Evolutionary conservation across 2,797 vertebrate species (phyloP).

Genomic region (Thamnophis elegans): DNA sequence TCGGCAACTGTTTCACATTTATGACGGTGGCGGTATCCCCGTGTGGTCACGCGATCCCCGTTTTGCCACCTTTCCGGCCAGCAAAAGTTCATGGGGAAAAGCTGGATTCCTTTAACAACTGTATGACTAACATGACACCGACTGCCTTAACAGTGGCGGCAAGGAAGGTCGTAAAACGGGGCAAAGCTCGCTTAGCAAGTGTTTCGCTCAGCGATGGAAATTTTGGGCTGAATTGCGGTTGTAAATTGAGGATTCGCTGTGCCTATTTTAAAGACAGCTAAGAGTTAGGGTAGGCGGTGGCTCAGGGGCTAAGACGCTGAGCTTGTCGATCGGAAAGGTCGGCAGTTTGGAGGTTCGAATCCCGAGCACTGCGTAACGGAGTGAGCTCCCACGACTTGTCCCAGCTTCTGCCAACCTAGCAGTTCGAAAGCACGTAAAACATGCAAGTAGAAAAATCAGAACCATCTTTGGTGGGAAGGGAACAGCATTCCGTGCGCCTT

Average conservation of each 20-base stretch:
- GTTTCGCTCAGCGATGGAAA: rapidly evolving
- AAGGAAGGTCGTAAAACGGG: not conserved
- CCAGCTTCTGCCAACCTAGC: no score
- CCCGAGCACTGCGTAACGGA: no score
- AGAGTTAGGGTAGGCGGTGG: not conserved
- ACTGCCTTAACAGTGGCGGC: not conserved
- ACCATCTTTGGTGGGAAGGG: no score
- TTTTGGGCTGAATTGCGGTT: not conserved
- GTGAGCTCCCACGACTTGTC: no score
- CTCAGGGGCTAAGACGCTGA: no score
- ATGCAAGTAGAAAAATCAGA: no score
- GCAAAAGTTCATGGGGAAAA: no score
- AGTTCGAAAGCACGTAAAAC: no score
- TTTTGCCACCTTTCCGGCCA: not conserved
- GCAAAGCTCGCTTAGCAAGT: rapidly evolving
- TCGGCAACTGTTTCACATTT: not conserved
- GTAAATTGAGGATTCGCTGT: not conserved
- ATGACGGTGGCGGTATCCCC: not conserved
- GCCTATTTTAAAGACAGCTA: not conserved
- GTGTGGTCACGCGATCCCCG: not conserved
- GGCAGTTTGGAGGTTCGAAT: no score
- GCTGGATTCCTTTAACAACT: not conserved
- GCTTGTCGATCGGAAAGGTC: no score
- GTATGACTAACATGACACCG: not conserved
- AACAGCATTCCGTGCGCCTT: no score